A percentile compares a stretch with the other conserved stretches of the same genome.
Conservation (phyloP, 2,797 vertebrate genomes). For the Dromococcyx pavoninus region DNA sequence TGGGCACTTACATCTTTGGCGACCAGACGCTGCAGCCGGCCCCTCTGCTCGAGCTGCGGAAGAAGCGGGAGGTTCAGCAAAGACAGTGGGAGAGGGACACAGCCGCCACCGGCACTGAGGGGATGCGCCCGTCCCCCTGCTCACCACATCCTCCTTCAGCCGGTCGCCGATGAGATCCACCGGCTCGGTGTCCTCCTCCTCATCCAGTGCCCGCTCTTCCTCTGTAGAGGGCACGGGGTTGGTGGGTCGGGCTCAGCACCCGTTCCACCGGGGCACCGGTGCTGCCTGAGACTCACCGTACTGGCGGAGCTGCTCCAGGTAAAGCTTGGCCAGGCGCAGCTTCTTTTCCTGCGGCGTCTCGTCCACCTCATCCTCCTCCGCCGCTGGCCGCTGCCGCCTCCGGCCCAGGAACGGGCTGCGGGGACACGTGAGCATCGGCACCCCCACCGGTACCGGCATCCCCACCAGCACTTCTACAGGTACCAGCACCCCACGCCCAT, state of each 20-base stretch:
- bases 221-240: conserved; percentile 73
- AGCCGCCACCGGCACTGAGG: background rate
- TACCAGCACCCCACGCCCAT: too few species aligned
- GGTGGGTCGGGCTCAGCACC: background rate
- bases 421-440: background rate
- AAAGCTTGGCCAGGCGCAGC: conserved; percentile 50
- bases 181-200: conserved; percentile 81
- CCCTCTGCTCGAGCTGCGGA: conserved; percentile 90
- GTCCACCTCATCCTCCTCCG: conserved; percentile 17
- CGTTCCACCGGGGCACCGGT: background rate
- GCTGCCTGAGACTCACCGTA: background rate
- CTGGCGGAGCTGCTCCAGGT: conserved; percentile 45
- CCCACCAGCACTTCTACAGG: background rate
- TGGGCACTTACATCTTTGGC: conserved; percentile 87
- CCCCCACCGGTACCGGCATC: background rate
- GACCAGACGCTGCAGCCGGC: conserved; percentile 87
- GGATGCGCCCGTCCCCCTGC: background rate
- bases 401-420: background rate
- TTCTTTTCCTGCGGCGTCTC: conserved; percentile 61
- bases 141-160: conserved; percentile 93
- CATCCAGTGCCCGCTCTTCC: conserved; percentile 87
- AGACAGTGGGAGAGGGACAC: rapidly evolving
- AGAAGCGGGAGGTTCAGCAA: background rate
- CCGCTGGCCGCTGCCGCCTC: background rate
- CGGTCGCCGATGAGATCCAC: conserved; percentile 85